Conservation (phyloP, 1,140 invertebrate species). For the Acromyrmex echinatior region DNA sequence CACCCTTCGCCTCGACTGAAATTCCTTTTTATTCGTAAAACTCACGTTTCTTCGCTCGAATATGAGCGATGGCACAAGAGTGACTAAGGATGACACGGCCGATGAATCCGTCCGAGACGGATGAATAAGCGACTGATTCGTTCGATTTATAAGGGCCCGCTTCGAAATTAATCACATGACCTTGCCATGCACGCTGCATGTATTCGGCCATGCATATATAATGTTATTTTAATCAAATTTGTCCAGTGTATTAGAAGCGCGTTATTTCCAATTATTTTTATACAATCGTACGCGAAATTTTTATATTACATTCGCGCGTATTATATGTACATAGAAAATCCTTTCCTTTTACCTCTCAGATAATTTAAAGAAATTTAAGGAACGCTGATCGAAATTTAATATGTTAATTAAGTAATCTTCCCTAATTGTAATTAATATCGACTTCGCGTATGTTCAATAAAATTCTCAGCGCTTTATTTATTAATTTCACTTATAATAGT, state of each 20-base stretch:
- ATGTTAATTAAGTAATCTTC: not conserved
- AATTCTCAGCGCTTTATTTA: not conserved
- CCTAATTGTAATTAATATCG: not conserved
- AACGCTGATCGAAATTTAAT: not conserved
- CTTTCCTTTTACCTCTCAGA: not conserved
- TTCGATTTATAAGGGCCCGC: conserved; percentile 51
- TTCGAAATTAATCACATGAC: conserved; percentile 29
- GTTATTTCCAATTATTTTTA: conserved; percentile 21
- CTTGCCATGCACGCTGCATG: not conserved
- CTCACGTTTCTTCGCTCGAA: conserved; percentile 27
- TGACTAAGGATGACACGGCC: conserved; percentile 62
- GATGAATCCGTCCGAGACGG: conserved; percentile 51
- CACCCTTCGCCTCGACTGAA: conserved; percentile 38
- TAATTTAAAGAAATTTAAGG: not conserved
- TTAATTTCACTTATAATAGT: not conserved
- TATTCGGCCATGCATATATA: not conserved
- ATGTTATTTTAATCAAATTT: conserved; percentile 4
- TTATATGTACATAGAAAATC: not conserved
- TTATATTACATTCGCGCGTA: not conserved
- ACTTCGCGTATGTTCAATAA: not conserved
- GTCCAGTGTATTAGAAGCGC: not conserved
- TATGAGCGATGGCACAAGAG: conserved; percentile 49
- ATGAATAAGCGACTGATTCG: conserved; percentile 58
- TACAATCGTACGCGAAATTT: not conserved
- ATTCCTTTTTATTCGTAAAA: conserved; percentile 57